Evolutionary conservation across 1,140 invertebrate species (phyloP).

Genomic region (Acromyrmex echinatior): DNA sequence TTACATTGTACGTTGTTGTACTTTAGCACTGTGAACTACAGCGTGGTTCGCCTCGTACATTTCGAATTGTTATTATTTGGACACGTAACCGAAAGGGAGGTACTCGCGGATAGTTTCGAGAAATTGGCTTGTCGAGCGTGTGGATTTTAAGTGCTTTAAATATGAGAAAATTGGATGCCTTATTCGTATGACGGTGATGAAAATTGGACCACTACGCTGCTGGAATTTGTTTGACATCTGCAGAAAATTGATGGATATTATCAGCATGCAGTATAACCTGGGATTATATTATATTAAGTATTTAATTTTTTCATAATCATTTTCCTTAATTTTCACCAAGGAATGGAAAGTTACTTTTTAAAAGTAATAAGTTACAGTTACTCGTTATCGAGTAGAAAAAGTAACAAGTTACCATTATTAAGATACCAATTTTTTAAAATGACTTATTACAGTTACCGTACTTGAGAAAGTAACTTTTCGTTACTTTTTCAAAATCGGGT

Average conservation of each 20-base stretch:
- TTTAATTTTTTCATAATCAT: not conserved
- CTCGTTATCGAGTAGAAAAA: no score
- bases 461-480: no score
- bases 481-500: no score
- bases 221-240: not conserved
- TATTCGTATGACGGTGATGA: constrained; percentile 19
- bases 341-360: no score
- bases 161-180: constrained; percentile 48
- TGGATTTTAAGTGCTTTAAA: constrained; percentile 45
- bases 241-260: not conserved
- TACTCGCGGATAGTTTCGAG: constrained; percentile 24
- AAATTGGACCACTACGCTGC: not conserved
- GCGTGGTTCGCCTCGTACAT: not conserved
- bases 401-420: no score
- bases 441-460: no score
- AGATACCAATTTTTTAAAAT: no score
- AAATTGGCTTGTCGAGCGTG: constrained; percentile 40
- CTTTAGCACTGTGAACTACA: constrained; percentile 20
- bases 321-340: not conserved
- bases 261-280: not conserved
- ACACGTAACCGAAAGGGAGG: constrained; percentile 42
- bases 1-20: constrained; percentile 64
- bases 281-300: not conserved
- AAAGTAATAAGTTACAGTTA: no score
- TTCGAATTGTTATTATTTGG: constrained; percentile 51